phyloP scores from a whole-genome alignment of 2,113 vertebrate species.

The Eulacestoma nigropectus region DNA sequence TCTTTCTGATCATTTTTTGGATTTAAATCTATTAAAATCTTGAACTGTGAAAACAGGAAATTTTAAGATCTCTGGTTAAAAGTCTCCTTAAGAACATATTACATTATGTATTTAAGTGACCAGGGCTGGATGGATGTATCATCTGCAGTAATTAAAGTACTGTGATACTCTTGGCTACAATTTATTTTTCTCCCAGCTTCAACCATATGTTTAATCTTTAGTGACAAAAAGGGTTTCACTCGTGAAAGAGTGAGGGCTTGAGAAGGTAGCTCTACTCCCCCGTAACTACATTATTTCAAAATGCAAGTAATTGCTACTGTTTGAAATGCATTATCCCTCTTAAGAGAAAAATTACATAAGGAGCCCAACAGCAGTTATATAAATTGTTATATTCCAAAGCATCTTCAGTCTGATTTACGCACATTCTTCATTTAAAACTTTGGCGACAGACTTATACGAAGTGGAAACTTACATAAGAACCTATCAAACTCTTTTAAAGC shows the following conservation, averaged over 20 bases:
- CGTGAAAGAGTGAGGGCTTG: neutral
- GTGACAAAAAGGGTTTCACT: neutral
- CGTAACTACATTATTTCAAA: neutral
- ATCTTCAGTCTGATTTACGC: neutral
- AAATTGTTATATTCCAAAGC: neutral
- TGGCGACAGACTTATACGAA: neutral
- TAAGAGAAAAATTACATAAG: neutral
- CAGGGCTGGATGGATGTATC: neutral
- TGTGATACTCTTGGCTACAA: neutral
- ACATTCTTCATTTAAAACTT: neutral
- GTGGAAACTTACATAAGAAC: neutral
- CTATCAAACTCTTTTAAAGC: neutral
- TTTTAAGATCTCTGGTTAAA: neutral
- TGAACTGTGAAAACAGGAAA: neutral
- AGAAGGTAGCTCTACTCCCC: neutral
- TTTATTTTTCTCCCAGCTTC: neutral
- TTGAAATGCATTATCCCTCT: neutral
- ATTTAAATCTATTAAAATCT: neutral
- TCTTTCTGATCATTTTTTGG: neutral
- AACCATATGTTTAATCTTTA: neutral
- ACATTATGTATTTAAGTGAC: neutral
- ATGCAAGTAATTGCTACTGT: neutral
- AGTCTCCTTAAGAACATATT: neutral
- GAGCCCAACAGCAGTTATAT: neutral
- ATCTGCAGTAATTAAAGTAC: neutral